Base-by-base conservation (phyloP, 2,888 invertebrate species). In the Cantharis nigra region DNA sequence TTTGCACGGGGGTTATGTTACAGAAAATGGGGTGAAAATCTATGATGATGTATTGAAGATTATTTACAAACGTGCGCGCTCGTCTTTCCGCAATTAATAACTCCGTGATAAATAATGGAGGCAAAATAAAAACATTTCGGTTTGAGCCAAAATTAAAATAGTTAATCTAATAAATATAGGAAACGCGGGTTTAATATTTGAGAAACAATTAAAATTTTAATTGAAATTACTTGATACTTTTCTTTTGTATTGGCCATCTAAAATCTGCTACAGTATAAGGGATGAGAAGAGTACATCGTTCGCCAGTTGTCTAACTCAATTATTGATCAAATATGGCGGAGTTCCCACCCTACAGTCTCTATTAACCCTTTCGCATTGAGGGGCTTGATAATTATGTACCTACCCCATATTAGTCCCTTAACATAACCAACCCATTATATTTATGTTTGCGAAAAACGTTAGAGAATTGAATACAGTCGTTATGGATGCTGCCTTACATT, bases 251-350 rank as follows among this genome's bases (percentile, higher is more conserved):
- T 77, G 65, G 72, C 72, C 70, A 76, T 77, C 77, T 64, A 69
- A 72, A 77, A 74, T 73, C 74, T 69, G 78, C 73, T 75, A 70
- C 83, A 83, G 83, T 81, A 26, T 26, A 83, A 85, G 83, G 85
- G 86, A 85, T 86, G 86, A 84, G 86, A 81, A 81, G 85, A 87
- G 86, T 85, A 87, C 85, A 86, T 86, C 86, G 86, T 88, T 87
- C 87, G 86, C 85, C 87, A 87, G 88, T 88, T 88, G 88, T 87
- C 88, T 87, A 88, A 88, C 87, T 88, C 87, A 88, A 89, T 89
- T 89, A 89, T 89, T 88, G 89, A 89, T 89, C 87, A 89, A 89
- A 89, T 88, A 89, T 89, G 88, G 88, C 88, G 87, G 85, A 84
- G 86, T 87, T 87, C 87, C 87, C 87, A 87, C 87, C 88, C 87